phyloP scores from a whole-genome alignment of 2,797 vertebrate species.

The Sciurus vulgaris region DNA sequence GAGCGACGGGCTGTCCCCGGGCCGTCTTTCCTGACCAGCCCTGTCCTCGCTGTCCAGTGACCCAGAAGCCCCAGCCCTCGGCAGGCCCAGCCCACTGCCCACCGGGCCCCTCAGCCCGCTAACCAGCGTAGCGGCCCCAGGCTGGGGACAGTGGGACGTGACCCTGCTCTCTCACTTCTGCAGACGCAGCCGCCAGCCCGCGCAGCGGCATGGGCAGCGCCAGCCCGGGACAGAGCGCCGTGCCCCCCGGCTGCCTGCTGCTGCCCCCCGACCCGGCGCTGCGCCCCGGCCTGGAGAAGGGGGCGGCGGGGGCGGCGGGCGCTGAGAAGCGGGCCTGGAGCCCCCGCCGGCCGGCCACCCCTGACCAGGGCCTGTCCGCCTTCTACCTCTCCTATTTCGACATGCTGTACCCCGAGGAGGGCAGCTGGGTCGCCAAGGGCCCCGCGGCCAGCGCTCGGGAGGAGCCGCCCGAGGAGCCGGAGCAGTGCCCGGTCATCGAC shows the following conservation, averaged over 20 bases:
- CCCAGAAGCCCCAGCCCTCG: slow-evolving; percentile 88
- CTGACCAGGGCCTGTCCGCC: slow-evolving; percentile 91
- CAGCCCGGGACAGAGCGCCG: slow-evolving; percentile 88
- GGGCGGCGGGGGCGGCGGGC: neutral
- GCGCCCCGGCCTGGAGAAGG: slow-evolving; percentile 87
- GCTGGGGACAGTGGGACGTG: slow-evolving; percentile 40
- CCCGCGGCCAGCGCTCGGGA: slow-evolving; percentile 59
- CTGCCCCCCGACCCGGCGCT: slow-evolving; percentile 89
- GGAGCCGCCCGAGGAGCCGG: slow-evolving; percentile 83
- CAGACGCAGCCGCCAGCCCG: slow-evolving; percentile 77
- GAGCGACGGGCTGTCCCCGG: neutral
- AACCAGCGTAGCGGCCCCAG: slow-evolving; percentile 89
- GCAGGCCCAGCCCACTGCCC: slow-evolving; percentile 83
- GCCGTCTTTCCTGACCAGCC: neutral
- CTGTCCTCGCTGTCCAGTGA: slow-evolving; percentile 86
- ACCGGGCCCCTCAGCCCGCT: slow-evolving; percentile 73
- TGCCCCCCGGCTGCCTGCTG: slow-evolving; percentile 86
- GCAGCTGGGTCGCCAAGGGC: slow-evolving; percentile 91
- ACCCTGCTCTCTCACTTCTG: slow-evolving; percentile 76
- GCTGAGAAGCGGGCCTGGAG: slow-evolving; percentile 88
- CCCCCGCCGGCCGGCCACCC: slow-evolving; percentile 88
- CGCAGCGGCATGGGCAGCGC: slow-evolving; percentile 92
- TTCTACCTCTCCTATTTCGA: slow-evolving; percentile 96
- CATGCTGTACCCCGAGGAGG: slow-evolving; percentile 93
- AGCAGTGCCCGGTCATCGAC: slow-evolving; percentile 96